Evolutionary conservation across 1,140 invertebrate genomes (phyloP).

Genomic region (Octopus bimaculoides): DNA sequence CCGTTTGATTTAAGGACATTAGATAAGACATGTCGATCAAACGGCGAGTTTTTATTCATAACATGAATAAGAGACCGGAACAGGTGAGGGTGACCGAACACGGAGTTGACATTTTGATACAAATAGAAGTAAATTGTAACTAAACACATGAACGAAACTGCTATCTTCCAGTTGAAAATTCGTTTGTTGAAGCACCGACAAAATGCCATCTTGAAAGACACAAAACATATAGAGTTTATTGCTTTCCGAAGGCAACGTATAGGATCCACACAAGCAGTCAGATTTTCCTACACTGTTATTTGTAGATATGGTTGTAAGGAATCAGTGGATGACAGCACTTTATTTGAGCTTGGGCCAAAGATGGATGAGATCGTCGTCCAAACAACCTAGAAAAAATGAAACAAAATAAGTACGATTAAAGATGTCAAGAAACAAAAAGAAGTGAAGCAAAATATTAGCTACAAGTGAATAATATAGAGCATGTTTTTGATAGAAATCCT

Average conservation of each 20-base stretch:
- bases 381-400: too few species aligned
- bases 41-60: neutral
- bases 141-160: neutral
- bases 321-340: neutral
- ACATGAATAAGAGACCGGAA: neutral
- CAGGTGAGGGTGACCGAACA: neutral
- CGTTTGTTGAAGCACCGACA: neutral
- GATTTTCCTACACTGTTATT: neutral
- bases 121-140: slow-evolving; percentile 5
- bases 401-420: too few species aligned
- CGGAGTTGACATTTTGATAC: slow-evolving; percentile 6
- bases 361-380: neutral
- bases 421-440: too few species aligned
- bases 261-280: neutral
- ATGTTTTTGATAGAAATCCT: too few species aligned
- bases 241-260: neutral
- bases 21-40: neutral
- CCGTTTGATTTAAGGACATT: neutral
- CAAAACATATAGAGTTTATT: neutral
- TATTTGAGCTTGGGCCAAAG: neutral
- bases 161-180: slow-evolving; percentile 10
- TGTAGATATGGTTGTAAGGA: neutral
- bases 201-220: neutral
- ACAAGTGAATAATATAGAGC: too few species aligned
- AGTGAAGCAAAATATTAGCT: too few species aligned